phyloP scores from a whole-genome alignment of 2,888 invertebrate genomes.

The Oegoconia quadripuncta region DNA sequence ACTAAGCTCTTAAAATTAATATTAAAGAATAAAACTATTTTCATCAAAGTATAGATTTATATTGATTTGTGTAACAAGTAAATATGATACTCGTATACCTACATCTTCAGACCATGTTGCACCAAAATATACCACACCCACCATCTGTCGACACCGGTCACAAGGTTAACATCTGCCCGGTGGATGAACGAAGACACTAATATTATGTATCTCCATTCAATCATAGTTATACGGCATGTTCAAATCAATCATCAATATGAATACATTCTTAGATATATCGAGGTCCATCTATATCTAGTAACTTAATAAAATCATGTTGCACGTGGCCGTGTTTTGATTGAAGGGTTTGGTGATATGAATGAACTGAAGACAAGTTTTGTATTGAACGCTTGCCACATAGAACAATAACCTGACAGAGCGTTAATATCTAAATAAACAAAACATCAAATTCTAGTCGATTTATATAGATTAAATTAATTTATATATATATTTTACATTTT shows the following conservation, averaged over 20 bases:
- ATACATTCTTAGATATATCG: conserved; percentile 60
- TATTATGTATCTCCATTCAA: conserved; percentile 75
- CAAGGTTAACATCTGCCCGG: conserved; percentile 54
- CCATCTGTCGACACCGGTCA: conserved; percentile 60
- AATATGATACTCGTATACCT: too few relatives aligned
- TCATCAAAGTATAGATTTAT: too few relatives aligned
- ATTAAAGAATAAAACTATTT: too few relatives aligned
- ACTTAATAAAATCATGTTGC: conserved; percentile 28
- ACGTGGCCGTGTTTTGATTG: conserved; percentile 37
- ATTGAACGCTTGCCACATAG: too few relatives aligned
- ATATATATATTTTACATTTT: too few relatives aligned
- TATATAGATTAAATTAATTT: too few relatives aligned
- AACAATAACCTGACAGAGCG: too few relatives aligned
- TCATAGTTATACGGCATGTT: conserved; percentile 60
- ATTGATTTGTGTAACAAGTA: too few relatives aligned
- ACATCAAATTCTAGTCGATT: too few relatives aligned
- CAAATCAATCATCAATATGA: conserved; percentile 77
- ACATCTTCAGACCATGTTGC: conserved; percentile 11
- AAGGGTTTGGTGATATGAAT: conserved; percentile 45
- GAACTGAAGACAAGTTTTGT: conserved; percentile 20
- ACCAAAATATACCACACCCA: conserved; percentile 13
- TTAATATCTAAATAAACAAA: too few relatives aligned
- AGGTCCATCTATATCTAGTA: conserved; percentile 38
- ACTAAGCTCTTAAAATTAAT: too few relatives aligned
- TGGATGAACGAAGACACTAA: conserved; percentile 58